Percentiles rank a stretch among this genome's conserved stretches.
These are phyloP conservation scores for Drosophila pallidifrons DNA, from an alignment of 1,140 invertebrate genomes.

Conservation along the genomic window DNA sequence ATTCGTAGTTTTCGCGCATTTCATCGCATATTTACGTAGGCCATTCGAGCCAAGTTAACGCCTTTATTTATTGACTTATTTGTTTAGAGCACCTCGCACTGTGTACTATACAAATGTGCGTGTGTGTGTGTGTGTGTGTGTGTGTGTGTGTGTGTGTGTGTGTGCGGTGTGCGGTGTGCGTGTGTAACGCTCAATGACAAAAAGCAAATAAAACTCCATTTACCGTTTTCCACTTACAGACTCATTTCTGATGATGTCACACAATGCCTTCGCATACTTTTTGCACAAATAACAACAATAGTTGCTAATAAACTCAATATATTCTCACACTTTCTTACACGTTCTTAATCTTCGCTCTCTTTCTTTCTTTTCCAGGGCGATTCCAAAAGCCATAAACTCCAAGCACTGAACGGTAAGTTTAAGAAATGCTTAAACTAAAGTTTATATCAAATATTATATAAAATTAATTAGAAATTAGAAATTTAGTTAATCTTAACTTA, in stretches of 20 bases:
- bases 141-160: constrained; percentile 31
- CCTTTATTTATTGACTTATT: constrained; percentile 82
- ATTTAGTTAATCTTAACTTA: too few relatives aligned
- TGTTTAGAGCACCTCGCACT: constrained; percentile 55
- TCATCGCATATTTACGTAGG: constrained; percentile 80
- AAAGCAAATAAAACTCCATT: constrained; percentile 77
- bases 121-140: constrained; percentile 28
- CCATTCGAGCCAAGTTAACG: constrained; percentile 78
- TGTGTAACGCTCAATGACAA: constrained; percentile 68
- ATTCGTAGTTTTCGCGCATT: constrained; percentile 60
- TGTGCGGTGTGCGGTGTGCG: constrained; percentile 22
- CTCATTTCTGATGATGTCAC: constrained; percentile 69
- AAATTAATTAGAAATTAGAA: too few relatives aligned
- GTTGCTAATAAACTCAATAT: background rate
- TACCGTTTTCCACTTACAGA: constrained; percentile 63
- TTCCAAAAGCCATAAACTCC: background rate
- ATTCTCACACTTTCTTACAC: background rate
- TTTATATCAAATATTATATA: too few relatives aligned
- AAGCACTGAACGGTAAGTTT: constrained; percentile 8
- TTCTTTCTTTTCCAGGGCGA: background rate
- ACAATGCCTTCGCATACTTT: constrained; percentile 28
- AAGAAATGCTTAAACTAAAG: too few relatives aligned
- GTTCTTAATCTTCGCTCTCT: background rate
- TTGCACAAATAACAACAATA: background rate
- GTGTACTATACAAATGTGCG: constrained; percentile 7